Percentiles rank a stretch among this genome's conserved stretches.
Evolutionary conservation across 2,888 invertebrate species (phyloP).

Genomic region (Mantis religiosa): DNA sequence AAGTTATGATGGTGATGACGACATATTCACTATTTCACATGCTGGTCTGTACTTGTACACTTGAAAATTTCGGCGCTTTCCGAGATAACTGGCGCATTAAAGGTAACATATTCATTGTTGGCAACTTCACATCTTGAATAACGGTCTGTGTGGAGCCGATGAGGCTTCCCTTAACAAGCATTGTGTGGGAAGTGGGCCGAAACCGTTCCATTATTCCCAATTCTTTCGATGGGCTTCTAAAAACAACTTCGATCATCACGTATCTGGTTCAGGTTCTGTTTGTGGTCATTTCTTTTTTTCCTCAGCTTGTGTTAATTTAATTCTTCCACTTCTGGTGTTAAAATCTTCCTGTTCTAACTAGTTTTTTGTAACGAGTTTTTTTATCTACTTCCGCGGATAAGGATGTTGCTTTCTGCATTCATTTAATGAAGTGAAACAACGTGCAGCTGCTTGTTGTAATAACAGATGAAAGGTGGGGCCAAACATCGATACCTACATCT

Average conservation of each 20-base stretch:
- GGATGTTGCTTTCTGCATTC: neutral
- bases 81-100: neutral
- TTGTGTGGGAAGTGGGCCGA: neutral
- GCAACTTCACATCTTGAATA: neutral
- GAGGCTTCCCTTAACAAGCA: neutral
- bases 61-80: neutral
- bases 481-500: too few species aligned
- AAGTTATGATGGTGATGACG: too few species aligned
- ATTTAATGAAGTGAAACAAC: neutral
- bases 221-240: neutral
- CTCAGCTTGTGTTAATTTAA: neutral
- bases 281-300: neutral
- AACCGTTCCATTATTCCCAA: neutral
- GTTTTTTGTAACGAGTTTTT: neutral
- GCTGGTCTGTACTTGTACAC: too few species aligned
- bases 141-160: neutral
- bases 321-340: neutral
- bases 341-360: neutral
- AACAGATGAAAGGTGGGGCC: neutral
- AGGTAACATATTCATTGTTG: neutral
- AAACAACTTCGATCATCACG: neutral
- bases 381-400: neutral
- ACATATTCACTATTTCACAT: too few species aligned
- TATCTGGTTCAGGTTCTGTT: neutral
- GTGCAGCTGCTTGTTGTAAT: neutral